A percentile compares a stretch with the other conserved stretches of the same genome.
Evolutionary conservation across 1,140 invertebrate species (phyloP).

Genomic region (Hylyphantes graminicola): DNA sequence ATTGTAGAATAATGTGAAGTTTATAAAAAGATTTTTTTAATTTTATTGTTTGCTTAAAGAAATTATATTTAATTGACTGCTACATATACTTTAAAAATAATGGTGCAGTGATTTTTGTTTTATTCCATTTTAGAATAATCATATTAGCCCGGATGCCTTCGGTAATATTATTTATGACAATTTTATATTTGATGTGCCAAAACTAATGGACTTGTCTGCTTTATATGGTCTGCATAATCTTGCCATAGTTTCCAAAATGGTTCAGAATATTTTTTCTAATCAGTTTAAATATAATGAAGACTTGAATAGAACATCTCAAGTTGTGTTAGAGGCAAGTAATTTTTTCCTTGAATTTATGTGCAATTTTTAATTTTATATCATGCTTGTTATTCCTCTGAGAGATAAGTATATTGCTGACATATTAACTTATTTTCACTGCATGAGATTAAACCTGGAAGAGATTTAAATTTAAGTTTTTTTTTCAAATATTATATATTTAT

Average conservation of each 20-base stretch:
- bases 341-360: neutral
- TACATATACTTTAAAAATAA: too few species aligned
- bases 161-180: conserved; percentile 81
- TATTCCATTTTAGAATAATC: conserved; percentile 70
- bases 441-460: too few species aligned
- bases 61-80: too few species aligned
- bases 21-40: too few species aligned
- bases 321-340: conserved; percentile 66
- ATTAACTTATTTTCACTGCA: too few species aligned
- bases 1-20: too few species aligned
- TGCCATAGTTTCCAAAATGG: conserved; percentile 73
- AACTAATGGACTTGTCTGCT: conserved; percentile 81
- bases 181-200: conserved; percentile 83
- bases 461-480: too few species aligned
- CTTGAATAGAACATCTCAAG: conserved; percentile 71
- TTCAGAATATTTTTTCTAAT: conserved; percentile 76
- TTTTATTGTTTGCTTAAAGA: too few species aligned
- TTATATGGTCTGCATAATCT: conserved; percentile 78
- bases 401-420: neutral
- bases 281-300: conserved; percentile 80
- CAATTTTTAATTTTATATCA: neutral
- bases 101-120: too few species aligned
- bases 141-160: conserved; percentile 75
- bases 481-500: too few species aligned
- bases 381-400: neutral